Evolutionary conservation across 2,113 vertebrate genomes (phyloP).

Genomic region (Triplophysa dalaica): DNA sequence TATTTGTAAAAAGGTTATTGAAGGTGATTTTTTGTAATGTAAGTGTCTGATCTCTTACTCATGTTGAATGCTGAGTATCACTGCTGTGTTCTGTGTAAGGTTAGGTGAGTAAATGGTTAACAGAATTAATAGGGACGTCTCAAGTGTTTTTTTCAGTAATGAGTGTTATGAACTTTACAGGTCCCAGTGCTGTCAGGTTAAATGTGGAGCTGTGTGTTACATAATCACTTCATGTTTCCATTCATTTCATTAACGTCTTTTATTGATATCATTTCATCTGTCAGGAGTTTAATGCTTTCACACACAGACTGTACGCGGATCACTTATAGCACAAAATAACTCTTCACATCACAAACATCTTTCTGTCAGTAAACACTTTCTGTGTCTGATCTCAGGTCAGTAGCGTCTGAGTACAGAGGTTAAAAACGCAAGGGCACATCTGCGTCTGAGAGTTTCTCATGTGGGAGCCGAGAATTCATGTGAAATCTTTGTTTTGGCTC

Average conservation of each 20-base stretch:
- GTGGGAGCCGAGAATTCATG: constrained; percentile 42
- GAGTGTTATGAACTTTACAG: constrained; percentile 46
- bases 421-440: constrained; percentile 50
- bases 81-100: neutral
- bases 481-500: constrained; percentile 44
- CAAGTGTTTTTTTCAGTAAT: constrained; percentile 47
- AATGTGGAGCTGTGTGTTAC: constrained; percentile 22
- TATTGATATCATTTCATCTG: neutral
- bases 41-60: neutral
- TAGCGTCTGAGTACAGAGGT: neutral
- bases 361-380: neutral
- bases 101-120: constrained; percentile 8
- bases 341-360: neutral
- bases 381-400: neutral
- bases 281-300: neutral
- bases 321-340: neutral
- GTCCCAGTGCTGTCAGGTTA: constrained; percentile 51
- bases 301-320: too few relatives aligned
- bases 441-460: constrained; percentile 37
- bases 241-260: neutral
- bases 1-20: too few relatives aligned
- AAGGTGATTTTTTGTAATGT: too few relatives aligned
- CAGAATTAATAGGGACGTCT: constrained; percentile 14
- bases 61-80: neutral
- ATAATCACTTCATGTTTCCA: neutral